Conservation (phyloP, 2,797 vertebrate species). For the Atherinosoma microstoma region DNA sequence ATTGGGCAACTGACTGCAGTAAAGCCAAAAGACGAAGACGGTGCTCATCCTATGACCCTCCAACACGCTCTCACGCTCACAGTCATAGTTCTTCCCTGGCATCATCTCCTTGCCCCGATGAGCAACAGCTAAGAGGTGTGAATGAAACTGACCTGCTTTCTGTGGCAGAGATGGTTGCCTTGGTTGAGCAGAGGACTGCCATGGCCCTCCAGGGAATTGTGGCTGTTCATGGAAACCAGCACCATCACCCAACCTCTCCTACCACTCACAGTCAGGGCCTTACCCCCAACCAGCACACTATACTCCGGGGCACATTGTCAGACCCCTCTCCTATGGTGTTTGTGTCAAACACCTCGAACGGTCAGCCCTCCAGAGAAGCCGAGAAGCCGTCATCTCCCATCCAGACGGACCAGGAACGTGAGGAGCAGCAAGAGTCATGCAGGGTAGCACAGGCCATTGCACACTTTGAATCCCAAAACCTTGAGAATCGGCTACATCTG, state of each 20-base stretch:
- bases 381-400: slow-evolving; percentile 69
- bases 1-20: slow-evolving; percentile 93
- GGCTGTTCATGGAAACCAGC: slow-evolving; percentile 71
- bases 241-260: slow-evolving; percentile 43
- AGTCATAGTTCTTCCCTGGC: slow-evolving; percentile 47
- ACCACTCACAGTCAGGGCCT: slow-evolving; percentile 55
- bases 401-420: slow-evolving; percentile 78
- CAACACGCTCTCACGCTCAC: slow-evolving; percentile 75
- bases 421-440: slow-evolving; percentile 84
- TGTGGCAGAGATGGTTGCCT: slow-evolving; percentile 95
- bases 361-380: slow-evolving; percentile 69
- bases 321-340: slow-evolving; percentile 81
- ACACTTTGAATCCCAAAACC: slow-evolving; percentile 90
- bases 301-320: slow-evolving; percentile 69
- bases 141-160: slow-evolving; percentile 89
- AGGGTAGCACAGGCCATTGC: slow-evolving; percentile 93
- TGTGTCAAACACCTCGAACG: slow-evolving; percentile 79
- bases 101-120: slow-evolving; percentile 49
- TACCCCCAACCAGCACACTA: slow-evolving; percentile 70
- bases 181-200: slow-evolving; percentile 91
- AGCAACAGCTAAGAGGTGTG: slow-evolving; percentile 60
- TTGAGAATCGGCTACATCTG: slow-evolving; percentile 74
- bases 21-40: slow-evolving; percentile 93
- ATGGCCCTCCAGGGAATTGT: slow-evolving; percentile 88
- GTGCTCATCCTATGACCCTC: slow-evolving; percentile 91